Evolutionary conservation across 2,888 invertebrate genomes (phyloP).

Genomic region (Andrena fulva): DNA sequence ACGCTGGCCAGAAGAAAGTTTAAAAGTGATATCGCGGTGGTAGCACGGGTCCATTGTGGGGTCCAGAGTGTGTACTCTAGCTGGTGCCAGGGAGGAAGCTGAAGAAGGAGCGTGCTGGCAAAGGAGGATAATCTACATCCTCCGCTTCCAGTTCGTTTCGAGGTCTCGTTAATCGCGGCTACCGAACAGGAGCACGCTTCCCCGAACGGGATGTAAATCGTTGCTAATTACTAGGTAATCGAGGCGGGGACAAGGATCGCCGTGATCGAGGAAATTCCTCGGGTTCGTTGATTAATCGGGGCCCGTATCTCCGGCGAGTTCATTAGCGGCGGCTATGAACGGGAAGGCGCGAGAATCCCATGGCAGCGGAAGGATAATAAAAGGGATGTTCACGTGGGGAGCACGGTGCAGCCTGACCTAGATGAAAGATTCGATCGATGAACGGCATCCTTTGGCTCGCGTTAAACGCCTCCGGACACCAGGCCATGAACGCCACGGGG

Average conservation of each 20-base stretch:
- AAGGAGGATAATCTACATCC: background rate
- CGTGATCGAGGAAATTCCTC: constrained; percentile 36
- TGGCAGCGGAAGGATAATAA: constrained; percentile 52
- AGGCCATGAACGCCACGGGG: background rate
- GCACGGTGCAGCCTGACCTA: constrained; percentile 50
- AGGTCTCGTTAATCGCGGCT: background rate
- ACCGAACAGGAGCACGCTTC: constrained; percentile 5
- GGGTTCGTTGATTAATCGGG: constrained; percentile 46
- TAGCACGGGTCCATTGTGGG: too few species aligned
- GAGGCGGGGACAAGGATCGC: constrained; percentile 16
- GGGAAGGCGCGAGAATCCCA: constrained; percentile 6
- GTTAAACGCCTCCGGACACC: constrained; percentile 48
- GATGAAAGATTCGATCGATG: constrained; percentile 64
- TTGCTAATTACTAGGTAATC: constrained; percentile 43
- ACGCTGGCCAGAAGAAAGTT: background rate
- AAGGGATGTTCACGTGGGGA: constrained; percentile 39
- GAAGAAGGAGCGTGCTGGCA: background rate
- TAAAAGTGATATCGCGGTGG: background rate
- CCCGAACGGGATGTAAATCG: constrained; percentile 25
- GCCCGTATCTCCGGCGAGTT: constrained; percentile 42
- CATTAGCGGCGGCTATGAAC: constrained; percentile 26
- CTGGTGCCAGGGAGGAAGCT: too few species aligned
- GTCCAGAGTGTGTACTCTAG: too few species aligned
- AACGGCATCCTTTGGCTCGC: constrained; percentile 53
- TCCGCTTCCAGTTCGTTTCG: background rate